phyloP scores from a whole-genome alignment of 2,888 invertebrate species.

The Tenthredo amoena region DNA sequence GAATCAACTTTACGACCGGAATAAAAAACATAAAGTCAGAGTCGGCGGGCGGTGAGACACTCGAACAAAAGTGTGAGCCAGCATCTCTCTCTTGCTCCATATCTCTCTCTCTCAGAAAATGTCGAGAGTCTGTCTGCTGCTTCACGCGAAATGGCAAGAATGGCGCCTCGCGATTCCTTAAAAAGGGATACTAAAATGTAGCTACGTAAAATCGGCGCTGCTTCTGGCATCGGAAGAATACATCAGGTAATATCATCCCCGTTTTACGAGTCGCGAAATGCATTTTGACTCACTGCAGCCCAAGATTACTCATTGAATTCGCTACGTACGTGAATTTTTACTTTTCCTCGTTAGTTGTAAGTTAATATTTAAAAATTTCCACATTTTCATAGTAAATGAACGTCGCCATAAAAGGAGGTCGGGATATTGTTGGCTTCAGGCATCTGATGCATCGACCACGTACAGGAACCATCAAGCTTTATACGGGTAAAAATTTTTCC shows the following conservation, averaged over 20 bases:
- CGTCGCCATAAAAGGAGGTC: neutral
- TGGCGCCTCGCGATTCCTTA: conserved; percentile 64
- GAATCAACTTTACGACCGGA: conserved; percentile 59
- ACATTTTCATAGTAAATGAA: neutral
- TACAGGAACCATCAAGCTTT: neutral
- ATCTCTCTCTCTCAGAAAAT: neutral
- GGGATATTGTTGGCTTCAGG: neutral
- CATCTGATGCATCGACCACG: neutral
- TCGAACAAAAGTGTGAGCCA: conserved; percentile 39
- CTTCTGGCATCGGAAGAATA: conserved; percentile 54
- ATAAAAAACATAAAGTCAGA: conserved; percentile 54
- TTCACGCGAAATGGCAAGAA: conserved; percentile 63
- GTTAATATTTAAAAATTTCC: neutral
- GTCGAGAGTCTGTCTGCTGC: conserved; percentile 58
- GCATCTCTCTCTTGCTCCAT: conserved; percentile 1
- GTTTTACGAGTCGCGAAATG: conserved; percentile 62
- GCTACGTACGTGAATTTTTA: neutral
- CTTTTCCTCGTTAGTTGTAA: neutral
- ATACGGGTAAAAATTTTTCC: neutral
- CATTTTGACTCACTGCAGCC: conserved; percentile 10
- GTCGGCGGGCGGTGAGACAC: conserved; percentile 46
- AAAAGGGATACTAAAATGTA: conserved; percentile 62
- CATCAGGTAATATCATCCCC: conserved; percentile 62
- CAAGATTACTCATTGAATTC: conserved; percentile 3
- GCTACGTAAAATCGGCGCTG: conserved; percentile 59